Conservation (phyloP, 2,888 invertebrate species). For the Apamea crenata region DNA sequence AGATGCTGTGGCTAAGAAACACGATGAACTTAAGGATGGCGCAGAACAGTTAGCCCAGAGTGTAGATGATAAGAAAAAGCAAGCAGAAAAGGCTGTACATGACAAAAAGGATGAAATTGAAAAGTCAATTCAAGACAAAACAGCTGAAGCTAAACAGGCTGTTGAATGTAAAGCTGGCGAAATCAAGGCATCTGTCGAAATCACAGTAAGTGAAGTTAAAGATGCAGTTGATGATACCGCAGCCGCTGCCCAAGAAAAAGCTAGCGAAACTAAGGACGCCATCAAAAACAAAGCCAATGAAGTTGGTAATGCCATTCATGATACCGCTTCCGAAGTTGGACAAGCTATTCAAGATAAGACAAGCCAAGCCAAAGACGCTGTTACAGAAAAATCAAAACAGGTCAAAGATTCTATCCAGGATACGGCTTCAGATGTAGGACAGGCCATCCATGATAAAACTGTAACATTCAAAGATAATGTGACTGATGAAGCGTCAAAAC, state of each 20-base stretch:
- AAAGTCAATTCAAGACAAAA: conserved; percentile 72
- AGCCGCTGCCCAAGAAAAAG: conserved; percentile 64
- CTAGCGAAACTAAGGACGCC: conserved; percentile 60
- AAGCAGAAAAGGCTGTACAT: conserved; percentile 72
- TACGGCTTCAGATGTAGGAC: conserved; percentile 71
- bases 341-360: conserved; percentile 70
- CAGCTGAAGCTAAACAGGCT: conserved; percentile 69
- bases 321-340: conserved; percentile 68
- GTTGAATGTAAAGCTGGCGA: conserved; percentile 68
- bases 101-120: conserved; percentile 73
- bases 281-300: conserved; percentile 66
- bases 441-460: conserved; percentile 69
- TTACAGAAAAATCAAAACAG: conserved; percentile 70
- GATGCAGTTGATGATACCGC: conserved; percentile 67
- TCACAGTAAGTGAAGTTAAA: conserved; percentile 72
- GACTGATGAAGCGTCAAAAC: conserved; percentile 63
- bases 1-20: conserved; percentile 75
- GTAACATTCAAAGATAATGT: conserved; percentile 63
- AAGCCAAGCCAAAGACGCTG: conserved; percentile 66
- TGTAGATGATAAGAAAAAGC: conserved; percentile 72
- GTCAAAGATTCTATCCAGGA: conserved; percentile 69
- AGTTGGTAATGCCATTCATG: conserved; percentile 66
- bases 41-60: conserved; percentile 71
- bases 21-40: conserved; percentile 75
- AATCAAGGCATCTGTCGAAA: conserved; percentile 72